Conservation (phyloP, 2,113 vertebrate genomes). For the Semicossyphus pulcher region DNA sequence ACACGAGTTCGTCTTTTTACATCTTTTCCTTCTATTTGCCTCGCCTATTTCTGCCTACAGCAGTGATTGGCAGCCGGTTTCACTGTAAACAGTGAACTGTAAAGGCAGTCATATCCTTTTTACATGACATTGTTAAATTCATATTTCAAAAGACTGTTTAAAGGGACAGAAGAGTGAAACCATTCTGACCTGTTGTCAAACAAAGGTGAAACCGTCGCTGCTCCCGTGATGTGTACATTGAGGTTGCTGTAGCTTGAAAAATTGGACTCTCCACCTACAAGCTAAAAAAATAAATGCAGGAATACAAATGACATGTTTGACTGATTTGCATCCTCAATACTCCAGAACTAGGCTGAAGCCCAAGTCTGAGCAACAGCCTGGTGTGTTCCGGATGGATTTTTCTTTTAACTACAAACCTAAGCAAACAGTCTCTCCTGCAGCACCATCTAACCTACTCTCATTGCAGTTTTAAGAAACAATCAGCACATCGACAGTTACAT, state of each 20-base stretch:
- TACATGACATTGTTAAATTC: too few relatives aligned
- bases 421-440: conserved; percentile 22
- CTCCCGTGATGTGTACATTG: too few relatives aligned
- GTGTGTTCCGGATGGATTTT: not conserved
- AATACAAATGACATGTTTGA: conserved; percentile 24
- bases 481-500: not conserved
- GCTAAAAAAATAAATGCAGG: not conserved
- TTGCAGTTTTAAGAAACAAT: not conserved
- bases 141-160: too few relatives aligned
- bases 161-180: too few relatives aligned
- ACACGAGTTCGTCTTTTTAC: not conserved
- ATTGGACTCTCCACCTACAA: not conserved
- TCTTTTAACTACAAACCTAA: conserved; percentile 18
- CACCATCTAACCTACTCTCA: not conserved
- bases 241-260: too few relatives aligned
- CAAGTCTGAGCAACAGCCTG: not conserved
- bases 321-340: not conserved
- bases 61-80: too few relatives aligned
- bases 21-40: too few relatives aligned
- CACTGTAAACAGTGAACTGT: too few relatives aligned
- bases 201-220: too few relatives aligned
- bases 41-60: too few relatives aligned
- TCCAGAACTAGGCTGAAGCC: not conserved
- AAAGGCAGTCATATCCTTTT: too few relatives aligned
- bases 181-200: too few relatives aligned